Base-by-base conservation (phyloP, 2,113 vertebrate species). In the Zapus hudsonius region DNA sequence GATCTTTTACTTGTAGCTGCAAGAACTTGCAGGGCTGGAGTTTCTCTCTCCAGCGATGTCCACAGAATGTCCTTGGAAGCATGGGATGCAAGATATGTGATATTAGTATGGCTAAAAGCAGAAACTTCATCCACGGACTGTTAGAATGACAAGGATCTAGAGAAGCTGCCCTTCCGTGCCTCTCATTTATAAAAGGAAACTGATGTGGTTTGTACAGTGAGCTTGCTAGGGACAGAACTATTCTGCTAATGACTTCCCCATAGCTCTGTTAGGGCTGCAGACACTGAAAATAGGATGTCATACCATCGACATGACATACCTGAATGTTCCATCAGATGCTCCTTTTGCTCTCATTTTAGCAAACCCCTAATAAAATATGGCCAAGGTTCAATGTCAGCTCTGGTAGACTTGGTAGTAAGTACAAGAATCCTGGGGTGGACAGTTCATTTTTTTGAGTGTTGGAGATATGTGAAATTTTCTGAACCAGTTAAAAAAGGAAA, bases 81-180 rank as follows among this genome's bases (percentile, higher is more conserved):
- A 75, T 55, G 57, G 17, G 33, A 47, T 87, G 25, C 9, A 67
- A 82, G n/a, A 8, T 23, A n/a, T 22, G 19, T 70, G 64, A 22
- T 17, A 22, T 36, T 78, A 29, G n/a, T 59, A 31, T 38, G 40
- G 47, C 76, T 40, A 23, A 23, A 12, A 44, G 29, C 40, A n/a
- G 5, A n/a, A 61, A 29, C 42, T 17, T 0, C 40, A 17, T 12
- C 19, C 0, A 3, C 19, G 31, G 64, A 9, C 38, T 23, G 2
- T 86, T 33, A 73, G 52, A 64, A 27, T 15, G 36, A 47, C 13
- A 78, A 86, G 47, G 29, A 38, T 6, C 29, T 27, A 72, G 17
- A 52, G 20, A 76, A 22, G 12, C 22, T 64, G 2, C 36, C 38
- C 75, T 89, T 90, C 31, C 25, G 69, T 63, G 25, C 1, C 47